A percentile compares a stretch with the other conserved stretches of the same genome.
These are phyloP conservation scores for Bimastos eiseni DNA, from an alignment of 2,888 invertebrate genomes.

Conservation along the genomic window DNA sequence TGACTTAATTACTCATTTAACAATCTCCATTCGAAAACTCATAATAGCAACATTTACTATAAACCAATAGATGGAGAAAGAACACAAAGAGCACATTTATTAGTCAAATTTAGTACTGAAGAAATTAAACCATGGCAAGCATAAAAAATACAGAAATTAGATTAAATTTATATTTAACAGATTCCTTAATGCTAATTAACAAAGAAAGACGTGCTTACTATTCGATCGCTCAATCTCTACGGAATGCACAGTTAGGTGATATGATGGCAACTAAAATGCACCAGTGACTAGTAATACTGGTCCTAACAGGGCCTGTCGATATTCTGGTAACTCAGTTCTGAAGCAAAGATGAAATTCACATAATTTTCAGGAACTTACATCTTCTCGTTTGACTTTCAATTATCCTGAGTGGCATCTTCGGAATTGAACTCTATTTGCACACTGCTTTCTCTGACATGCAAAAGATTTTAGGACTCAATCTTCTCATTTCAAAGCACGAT, in stretches of 20 bases:
- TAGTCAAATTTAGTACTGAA: background rate
- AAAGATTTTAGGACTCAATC: no score
- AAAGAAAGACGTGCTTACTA: background rate
- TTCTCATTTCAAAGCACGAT: no score
- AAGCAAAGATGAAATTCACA: no score
- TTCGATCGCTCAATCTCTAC: background rate
- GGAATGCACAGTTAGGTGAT: background rate
- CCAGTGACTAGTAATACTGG: conserved; percentile 9
- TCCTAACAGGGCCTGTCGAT: background rate
- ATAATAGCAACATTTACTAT: background rate
- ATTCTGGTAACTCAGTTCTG: no score
- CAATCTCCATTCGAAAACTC: background rate
- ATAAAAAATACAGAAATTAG: background rate
- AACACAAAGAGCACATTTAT: background rate
- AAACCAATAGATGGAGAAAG: background rate
- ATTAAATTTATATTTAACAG: background rate
- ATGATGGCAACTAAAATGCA: background rate
- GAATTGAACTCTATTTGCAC: background rate
- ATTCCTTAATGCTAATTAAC: background rate
- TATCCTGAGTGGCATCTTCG: no score
- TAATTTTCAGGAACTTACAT: no score
- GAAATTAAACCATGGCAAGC: background rate
- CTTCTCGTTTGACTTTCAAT: no score
- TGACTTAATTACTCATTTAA: no score
- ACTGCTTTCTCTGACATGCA: background rate